phyloP scores from a whole-genome alignment of 2,113 vertebrate species.

The Austrofundulus limnaeus region DNA sequence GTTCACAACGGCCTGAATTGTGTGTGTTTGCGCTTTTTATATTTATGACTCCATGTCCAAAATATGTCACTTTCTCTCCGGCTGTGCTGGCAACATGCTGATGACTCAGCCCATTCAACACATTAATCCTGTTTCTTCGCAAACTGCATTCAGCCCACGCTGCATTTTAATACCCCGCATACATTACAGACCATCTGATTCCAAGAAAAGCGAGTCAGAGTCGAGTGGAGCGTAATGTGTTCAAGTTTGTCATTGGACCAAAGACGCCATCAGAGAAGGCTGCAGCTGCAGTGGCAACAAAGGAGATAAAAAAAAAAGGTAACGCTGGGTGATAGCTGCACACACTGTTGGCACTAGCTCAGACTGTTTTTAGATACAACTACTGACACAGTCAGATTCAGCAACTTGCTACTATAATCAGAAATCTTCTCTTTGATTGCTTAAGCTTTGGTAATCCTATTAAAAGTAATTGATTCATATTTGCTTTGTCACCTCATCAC shows the following conservation, averaged over 20 bases:
- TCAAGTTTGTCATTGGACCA: slow-evolving; percentile 41
- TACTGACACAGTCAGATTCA: slow-evolving; percentile 14
- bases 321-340: slow-evolving; percentile 36
- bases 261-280: slow-evolving; percentile 43
- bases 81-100: slow-evolving; percentile 40
- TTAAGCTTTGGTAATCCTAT: neutral
- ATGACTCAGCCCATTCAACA: slow-evolving; percentile 55
- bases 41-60: slow-evolving; percentile 48
- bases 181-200: slow-evolving; percentile 34
- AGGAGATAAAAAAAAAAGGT: slow-evolving; percentile 27
- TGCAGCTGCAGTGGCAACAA: slow-evolving; percentile 11
- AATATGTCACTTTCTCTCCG: slow-evolving; percentile 55
- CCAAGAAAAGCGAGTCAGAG: slow-evolving; percentile 17
- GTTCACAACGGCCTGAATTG: slow-evolving; percentile 9
- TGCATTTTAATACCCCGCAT: slow-evolving; percentile 22
- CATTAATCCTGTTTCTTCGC: slow-evolving; percentile 50
- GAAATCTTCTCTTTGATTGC: neutral
- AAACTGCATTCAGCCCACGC: slow-evolving; percentile 39
- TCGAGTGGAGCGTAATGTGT: slow-evolving; percentile 27
- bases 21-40: slow-evolving; percentile 16
- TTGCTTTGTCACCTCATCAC: too few species aligned
- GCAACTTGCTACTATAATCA: neutral
- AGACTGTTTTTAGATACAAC: slow-evolving; percentile 40
- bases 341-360: slow-evolving; percentile 27
- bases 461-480: slow-evolving; percentile 12